Base-by-base conservation (phyloP, 2,888 invertebrate species). In the Scrobipalpa costella region DNA sequence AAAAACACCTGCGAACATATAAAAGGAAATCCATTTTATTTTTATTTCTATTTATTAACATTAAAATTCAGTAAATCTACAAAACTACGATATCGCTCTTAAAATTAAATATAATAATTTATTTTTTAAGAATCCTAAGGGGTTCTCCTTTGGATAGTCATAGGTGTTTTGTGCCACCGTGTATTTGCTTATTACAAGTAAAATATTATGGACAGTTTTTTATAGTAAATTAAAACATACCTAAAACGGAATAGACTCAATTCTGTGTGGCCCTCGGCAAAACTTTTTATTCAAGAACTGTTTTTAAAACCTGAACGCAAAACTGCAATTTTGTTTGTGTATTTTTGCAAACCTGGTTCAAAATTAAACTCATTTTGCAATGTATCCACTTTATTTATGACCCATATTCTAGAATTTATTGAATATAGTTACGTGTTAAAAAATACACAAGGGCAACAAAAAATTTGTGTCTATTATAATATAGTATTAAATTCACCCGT, bases 31-130 rank as follows among this genome's bases (percentile, higher is more conserved):
- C 21, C 21, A 9, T 19, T 40, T 19, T 58, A 40, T 27, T 40
- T 58, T 19, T 40, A 40, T 58, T 40, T 57, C 7, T 40, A n/a
- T 13, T 40, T 57, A 38, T 40, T 58, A 58, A 55, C 17, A 36
- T 58, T 40, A 13, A 58, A 58, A 21, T 50, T 40, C 38, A 40
- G 7, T 58, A 58, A 40, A 58, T 7, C 58, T 58, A 58, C 40
- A 57, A 27, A 40, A 11, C 58, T 58, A 58, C 58, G 21, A 58
- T 44, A 44, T 58, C 58, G 44, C 58, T 17, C 58, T 58, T 58
- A 58, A 13, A 55, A 21, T 58, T 58, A n/a, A n/a, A n/a, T n/a
- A n/a, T n/a, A n/a, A 58, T 11, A 40, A 21, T 21, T 40, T 17
- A 38, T 38, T 11, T 44, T 58, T 58, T 40, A 44, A 2, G 5